Evolutionary conservation across 2,113 vertebrate species (phyloP), one percentile per base, ranked within the genome.

Genomic region (Centropus unirufus): DNA sequence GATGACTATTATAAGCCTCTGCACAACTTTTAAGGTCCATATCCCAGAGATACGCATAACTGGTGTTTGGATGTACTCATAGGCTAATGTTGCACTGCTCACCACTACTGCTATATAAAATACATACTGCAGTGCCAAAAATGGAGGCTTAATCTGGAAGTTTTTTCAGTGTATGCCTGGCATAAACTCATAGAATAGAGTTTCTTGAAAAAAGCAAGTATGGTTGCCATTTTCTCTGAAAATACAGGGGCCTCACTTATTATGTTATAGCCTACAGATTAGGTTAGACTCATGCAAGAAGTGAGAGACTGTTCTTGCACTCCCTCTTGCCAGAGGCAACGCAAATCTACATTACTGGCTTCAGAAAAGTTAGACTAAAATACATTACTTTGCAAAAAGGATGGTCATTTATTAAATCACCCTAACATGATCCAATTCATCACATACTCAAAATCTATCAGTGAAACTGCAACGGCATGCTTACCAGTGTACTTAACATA

Each of bases 401-500:
- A 81, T 64, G 66, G 69, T 20, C 57, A 81, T 97, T 89, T 93
- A 87, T 90, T 92, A 96, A 90, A 78, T 34, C 42, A 68, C 73
- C 78, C 57, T 55, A 83, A 67, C 80, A 70, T 78, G 64, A 93
- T 89, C 92, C 90, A 92, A 95, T 81, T 78, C 57, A 83, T 82
- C 68, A 79, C 52, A 70, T 62, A 61, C 61, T 86, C 89, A 64
- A 30, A 44, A 91, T 78, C 89, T 86, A 84, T 95, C 91, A 96
- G 57, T 67, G 69, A 93, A 95, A 97, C 90, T 93, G 83, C 80
- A 94, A 70, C 0, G 0, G 61, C 64, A 36, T 72, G 61, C 83
- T 92, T 89, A 95, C 83, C 44, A 93, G 52, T n/a, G 47, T 95
- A 93, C 86, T 94, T 92, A 92, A 80, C 66, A 69, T 83, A 94